Percentiles rank a stretch among this genome's conserved stretches.
Evolutionary conservation across 2,113 vertebrate species (phyloP).

Genomic region (Chaetops frenatus): DNA sequence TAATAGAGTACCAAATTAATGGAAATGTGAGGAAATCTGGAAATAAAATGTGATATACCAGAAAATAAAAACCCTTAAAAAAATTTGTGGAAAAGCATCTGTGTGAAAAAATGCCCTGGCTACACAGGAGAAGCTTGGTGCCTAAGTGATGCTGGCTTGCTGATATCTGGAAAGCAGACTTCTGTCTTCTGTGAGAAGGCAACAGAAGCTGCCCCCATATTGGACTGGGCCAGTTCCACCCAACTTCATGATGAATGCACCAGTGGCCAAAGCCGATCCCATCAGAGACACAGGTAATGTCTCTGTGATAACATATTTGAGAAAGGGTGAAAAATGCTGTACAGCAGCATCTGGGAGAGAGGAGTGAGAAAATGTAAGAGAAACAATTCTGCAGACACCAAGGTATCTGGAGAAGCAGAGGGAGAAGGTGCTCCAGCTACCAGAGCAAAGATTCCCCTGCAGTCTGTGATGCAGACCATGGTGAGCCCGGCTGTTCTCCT

Average conservation of each 20-base stretch:
- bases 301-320: background rate
- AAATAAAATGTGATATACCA: background rate
- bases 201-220: accelerated
- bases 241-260: background rate
- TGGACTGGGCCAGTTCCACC: background rate
- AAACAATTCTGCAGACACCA: background rate
- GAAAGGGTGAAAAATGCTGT: background rate
- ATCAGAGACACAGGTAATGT: accelerated
- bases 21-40: background rate
- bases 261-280: background rate
- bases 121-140: background rate
- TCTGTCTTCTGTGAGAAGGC: background rate
- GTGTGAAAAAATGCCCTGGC: background rate
- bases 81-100: background rate
- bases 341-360: background rate
- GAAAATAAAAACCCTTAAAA: background rate
- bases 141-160: background rate
- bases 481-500: background rate
- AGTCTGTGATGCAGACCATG: accelerated
- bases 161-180: background rate
- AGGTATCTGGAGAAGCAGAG: background rate
- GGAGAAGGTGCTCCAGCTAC: background rate
- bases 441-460: background rate
- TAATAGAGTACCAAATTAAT: background rate
- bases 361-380: background rate